These are phyloP conservation scores for Lumbricus terrestris DNA, from an alignment of 2,888 invertebrate species.

Conservation along the genomic window DNA sequence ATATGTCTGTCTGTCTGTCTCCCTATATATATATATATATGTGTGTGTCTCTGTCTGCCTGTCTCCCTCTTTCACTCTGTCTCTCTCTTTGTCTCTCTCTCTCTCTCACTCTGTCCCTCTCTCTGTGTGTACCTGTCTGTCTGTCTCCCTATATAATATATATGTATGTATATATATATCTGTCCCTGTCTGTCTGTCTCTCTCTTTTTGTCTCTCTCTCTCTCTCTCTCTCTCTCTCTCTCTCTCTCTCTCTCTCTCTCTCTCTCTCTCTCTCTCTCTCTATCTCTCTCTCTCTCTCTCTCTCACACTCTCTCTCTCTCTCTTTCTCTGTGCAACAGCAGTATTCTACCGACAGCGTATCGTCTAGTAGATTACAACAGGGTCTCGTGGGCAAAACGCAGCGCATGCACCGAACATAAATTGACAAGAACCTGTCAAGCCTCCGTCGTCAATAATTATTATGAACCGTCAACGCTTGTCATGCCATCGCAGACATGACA, in stretches of 20 bases:
- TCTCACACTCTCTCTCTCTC: background rate
- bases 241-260: too few relatives aligned
- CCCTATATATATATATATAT: too few relatives aligned
- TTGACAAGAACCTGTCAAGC: background rate
- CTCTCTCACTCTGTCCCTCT: background rate
- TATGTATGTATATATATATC: too few relatives aligned
- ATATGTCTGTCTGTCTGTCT: too few relatives aligned
- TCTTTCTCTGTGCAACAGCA: background rate
- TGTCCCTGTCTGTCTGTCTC: too few relatives aligned
- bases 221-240: too few relatives aligned
- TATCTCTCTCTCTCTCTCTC: background rate
- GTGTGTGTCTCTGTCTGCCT: too few relatives aligned
- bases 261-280: too few relatives aligned
- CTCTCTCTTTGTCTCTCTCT: too few relatives aligned
- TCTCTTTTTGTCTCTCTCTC: too few relatives aligned
- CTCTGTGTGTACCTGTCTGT: background rate
- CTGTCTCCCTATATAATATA: too few relatives aligned
- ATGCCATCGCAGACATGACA: background rate
- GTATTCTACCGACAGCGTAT: background rate
- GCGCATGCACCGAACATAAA: background rate
- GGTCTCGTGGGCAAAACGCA: background rate
- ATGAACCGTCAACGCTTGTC: background rate
- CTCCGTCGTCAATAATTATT: background rate
- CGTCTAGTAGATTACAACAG: background rate
- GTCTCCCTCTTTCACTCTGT: too few relatives aligned